phyloP scores from a whole-genome alignment of 2,888 invertebrate species.

The Cephus nigrinus region DNA sequence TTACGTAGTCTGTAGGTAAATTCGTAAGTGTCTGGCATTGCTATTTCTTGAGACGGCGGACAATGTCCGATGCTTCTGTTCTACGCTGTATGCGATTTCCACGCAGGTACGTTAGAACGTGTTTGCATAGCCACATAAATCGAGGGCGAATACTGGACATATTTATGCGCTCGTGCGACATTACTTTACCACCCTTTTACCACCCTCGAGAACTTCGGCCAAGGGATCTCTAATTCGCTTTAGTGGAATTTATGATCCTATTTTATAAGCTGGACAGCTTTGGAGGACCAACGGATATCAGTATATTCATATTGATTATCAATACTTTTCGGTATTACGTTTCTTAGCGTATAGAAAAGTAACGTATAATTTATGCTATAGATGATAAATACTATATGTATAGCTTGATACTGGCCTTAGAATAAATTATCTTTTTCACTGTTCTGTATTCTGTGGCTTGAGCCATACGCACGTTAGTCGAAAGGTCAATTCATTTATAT shows the following conservation, averaged over 20 bases:
- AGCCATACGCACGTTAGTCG: not conserved
- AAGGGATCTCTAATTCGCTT: conserved; percentile 30
- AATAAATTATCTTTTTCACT: too few species aligned
- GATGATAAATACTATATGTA: not conserved
- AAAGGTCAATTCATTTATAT: not conserved
- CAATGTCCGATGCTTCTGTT: not conserved
- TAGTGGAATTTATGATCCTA: conserved; percentile 17
- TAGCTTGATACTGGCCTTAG: too few species aligned
- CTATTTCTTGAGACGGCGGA: conserved; percentile 1
- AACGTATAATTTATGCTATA: not conserved
- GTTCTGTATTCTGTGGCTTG: not conserved
- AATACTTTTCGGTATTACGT: not conserved
- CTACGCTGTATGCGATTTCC: conserved; percentile 1
- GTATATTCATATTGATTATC: not conserved
- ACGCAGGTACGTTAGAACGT: conserved; percentile 14
- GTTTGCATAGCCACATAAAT: conserved; percentile 43
- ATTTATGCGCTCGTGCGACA: conserved; percentile 39
- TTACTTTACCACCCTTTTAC: conserved; percentile 29
- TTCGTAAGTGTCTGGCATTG: not conserved
- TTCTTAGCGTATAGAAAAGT: not conserved
- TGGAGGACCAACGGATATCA: not conserved
- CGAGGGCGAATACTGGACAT: conserved; percentile 37
- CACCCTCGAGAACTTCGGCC: conserved; percentile 19
- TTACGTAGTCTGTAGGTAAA: not conserved
- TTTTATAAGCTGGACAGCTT: not conserved